Percentiles rank a stretch among this genome's conserved stretches.
These are phyloP conservation scores for Acrocephalus arundinaceus DNA, from an alignment of 2,113 vertebrate genomes.

Conservation along the genomic window DNA sequence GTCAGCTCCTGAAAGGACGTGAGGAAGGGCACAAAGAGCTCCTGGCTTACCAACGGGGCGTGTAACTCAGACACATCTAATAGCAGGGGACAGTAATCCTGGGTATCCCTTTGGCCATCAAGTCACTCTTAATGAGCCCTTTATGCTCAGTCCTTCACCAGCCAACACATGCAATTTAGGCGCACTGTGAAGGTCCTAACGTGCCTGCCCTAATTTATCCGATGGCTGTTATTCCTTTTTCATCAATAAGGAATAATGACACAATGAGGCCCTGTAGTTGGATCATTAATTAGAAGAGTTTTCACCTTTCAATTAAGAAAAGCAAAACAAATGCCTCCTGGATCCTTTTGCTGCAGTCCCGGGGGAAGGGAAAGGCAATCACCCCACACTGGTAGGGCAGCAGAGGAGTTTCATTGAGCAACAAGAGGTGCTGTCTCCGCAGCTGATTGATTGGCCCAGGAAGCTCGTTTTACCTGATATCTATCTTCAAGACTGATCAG, in stretches of 20 bases:
- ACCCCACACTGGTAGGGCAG: background rate
- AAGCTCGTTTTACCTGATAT: slow-evolving; percentile 18
- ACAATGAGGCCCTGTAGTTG: background rate
- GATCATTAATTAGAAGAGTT: slow-evolving; percentile 47
- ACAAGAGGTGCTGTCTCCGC: background rate
- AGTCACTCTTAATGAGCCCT: background rate
- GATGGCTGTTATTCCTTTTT: background rate
- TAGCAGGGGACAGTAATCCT: background rate
- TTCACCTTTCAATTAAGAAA: slow-evolving; percentile 47
- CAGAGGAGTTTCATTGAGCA: background rate
- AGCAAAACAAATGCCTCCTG: slow-evolving; percentile 10
- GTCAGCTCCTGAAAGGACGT: background rate
- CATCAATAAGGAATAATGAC: slow-evolving; percentile 40
- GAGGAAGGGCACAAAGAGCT: background rate
- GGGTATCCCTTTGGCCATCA: background rate
- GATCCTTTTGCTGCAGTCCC: background rate
- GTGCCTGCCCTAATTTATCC: background rate
- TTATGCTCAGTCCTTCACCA: background rate
- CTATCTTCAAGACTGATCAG: slow-evolving; percentile 50
- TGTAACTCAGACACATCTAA: background rate
- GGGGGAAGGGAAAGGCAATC: background rate
- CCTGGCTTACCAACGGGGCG: background rate
- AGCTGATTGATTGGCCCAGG: slow-evolving; percentile 43
- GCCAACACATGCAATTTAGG: background rate
- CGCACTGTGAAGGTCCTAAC: background rate